These are phyloP conservation scores for Agelas oroides DNA, from an alignment of 37 sponge, comb jelly and placozoan species.

Conservation along the genomic window DNA sequence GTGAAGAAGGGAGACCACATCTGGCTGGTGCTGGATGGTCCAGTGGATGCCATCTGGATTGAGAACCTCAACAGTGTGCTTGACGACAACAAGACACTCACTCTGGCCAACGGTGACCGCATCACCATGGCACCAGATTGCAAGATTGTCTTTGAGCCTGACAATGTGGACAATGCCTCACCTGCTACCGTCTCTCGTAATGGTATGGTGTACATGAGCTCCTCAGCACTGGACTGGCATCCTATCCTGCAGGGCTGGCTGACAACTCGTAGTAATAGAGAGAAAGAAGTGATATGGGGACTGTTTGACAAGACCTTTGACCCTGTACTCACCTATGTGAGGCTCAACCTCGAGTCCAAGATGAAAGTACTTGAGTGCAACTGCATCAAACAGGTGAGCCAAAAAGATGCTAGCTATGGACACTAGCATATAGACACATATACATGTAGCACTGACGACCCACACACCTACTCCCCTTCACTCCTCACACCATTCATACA, in stretches of 20 bases:
- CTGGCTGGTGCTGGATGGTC: slow-evolving; percentile 98
- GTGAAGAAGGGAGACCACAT: slow-evolving; percentile 97
- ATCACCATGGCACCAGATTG: slow-evolving; percentile 96
- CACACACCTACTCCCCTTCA: neutral
- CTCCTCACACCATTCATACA: neutral
- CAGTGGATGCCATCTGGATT: slow-evolving; percentile 99
- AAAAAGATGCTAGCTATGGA: no score
- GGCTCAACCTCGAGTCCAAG: slow-evolving; percentile 79
- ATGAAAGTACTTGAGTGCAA: slow-evolving; percentile 97
- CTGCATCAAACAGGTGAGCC: slow-evolving; percentile 91
- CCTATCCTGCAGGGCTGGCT: slow-evolving; percentile 97
- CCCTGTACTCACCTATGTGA: slow-evolving; percentile 69
- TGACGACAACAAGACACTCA: slow-evolving; percentile 99
- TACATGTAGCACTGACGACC: neutral
- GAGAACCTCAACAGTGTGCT: slow-evolving; percentile 98
- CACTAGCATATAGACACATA: neutral
- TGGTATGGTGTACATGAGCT: slow-evolving; percentile 99
- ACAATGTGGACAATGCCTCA: slow-evolving; percentile 99
- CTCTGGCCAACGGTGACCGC: slow-evolving; percentile 98
- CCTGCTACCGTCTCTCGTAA: slow-evolving; percentile 99
- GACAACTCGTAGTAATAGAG: slow-evolving; percentile 57
- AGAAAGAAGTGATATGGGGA: slow-evolving; percentile 59
- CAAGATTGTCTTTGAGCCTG: slow-evolving; percentile 98
- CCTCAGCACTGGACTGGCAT: slow-evolving; percentile 95
- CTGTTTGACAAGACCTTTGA: slow-evolving; percentile 88